Percentiles rank a stretch among this genome's conserved stretches.
Conservation (phyloP, 2,888 invertebrate genomes). For the Pandemis corylana region DNA sequence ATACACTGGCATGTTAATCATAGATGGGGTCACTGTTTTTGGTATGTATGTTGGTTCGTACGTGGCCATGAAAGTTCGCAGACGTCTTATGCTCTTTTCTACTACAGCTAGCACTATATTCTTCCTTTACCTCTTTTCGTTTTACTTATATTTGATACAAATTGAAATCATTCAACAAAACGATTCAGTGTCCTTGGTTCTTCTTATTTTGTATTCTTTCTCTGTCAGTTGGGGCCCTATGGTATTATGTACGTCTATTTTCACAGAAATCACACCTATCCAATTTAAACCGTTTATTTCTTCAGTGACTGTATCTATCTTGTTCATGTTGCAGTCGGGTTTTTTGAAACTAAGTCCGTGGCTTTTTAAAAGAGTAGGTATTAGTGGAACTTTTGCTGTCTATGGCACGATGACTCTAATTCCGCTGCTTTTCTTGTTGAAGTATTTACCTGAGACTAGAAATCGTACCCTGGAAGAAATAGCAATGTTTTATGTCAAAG, state of each 20-base stretch:
- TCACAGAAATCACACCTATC: background rate
- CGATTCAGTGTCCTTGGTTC: background rate
- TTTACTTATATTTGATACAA: background rate
- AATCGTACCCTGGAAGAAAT: background rate
- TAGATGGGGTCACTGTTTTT: conserved; percentile 9
- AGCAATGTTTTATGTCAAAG: background rate
- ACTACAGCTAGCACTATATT: background rate
- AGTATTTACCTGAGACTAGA: conserved; percentile 15
- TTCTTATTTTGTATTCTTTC: conserved; percentile 8
- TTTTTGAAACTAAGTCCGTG: background rate
- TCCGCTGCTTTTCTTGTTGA: background rate
- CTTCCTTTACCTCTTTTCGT: background rate
- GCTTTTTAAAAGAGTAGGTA: conserved; percentile 5
- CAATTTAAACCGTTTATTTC: background rate
- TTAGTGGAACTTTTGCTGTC: conserved; percentile 3
- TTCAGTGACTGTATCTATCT: background rate
- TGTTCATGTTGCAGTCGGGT: background rate
- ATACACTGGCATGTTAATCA: conserved; percentile 6
- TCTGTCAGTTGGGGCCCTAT: conserved; percentile 4
- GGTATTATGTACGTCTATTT: background rate
- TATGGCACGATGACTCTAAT: background rate
- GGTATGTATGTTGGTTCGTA: background rate
- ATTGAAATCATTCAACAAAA: background rate
- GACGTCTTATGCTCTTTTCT: conserved; percentile 1
- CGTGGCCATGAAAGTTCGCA: background rate